Conservation (phyloP, 2,888 invertebrate species). For the Caenorhabditis plicata region DNA sequence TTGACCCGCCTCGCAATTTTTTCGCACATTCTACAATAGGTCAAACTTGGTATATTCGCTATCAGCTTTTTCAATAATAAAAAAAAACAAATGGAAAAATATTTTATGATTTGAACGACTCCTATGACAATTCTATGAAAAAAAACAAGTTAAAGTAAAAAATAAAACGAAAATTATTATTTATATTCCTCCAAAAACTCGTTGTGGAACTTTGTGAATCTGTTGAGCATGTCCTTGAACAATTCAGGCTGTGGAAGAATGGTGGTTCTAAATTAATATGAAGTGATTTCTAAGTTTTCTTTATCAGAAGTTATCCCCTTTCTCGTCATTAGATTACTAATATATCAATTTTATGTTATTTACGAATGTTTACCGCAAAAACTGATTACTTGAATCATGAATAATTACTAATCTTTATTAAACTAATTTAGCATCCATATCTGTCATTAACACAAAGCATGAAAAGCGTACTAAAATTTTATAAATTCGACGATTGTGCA, state of each 20-base stretch:
- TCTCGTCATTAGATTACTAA: too few relatives aligned
- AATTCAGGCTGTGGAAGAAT: slow-evolving; percentile 62
- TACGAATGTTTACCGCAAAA: too few relatives aligned
- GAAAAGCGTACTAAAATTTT: too few relatives aligned
- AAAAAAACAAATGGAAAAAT: slow-evolving; percentile 1
- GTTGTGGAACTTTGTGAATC: slow-evolving; percentile 59
- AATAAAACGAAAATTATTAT: slow-evolving; percentile 15
- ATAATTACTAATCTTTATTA: too few relatives aligned
- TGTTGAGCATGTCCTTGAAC: slow-evolving; percentile 61
- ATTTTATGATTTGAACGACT: neutral
- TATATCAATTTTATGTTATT: too few relatives aligned
- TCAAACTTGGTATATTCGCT: slow-evolving; percentile 1
- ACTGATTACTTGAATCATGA: too few relatives aligned
- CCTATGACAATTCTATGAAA: neutral
- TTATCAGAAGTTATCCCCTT: neutral
- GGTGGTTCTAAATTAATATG: slow-evolving; percentile 54
- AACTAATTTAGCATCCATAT: too few relatives aligned
- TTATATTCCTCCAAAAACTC: slow-evolving; percentile 58
- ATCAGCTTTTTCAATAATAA: slow-evolving; percentile 5
- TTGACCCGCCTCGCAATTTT: slow-evolving; percentile 4
- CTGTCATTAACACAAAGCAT: too few relatives aligned
- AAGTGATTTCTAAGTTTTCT: neutral
- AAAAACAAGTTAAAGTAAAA: too few relatives aligned
- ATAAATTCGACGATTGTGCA: too few relatives aligned
- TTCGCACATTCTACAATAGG: slow-evolving; percentile 5